These are phyloP conservation scores for Hirudinaria manillensis DNA, from an alignment of 2,888 invertebrate species.

Conservation along the genomic window DNA sequence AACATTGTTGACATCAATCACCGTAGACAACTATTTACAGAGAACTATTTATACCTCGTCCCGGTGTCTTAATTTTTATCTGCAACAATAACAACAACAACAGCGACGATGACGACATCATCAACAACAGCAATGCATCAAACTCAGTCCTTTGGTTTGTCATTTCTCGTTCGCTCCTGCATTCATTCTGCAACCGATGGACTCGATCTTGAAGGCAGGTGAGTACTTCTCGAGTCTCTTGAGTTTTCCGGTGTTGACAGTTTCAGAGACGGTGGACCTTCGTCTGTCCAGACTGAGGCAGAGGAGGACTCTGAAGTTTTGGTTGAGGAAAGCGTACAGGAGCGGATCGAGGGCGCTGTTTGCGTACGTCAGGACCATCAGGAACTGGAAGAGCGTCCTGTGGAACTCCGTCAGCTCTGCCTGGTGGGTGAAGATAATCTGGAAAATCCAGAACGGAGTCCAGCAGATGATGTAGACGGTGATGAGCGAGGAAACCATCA, in stretches of 20 bases:
- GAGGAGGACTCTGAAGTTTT: constrained; percentile 20
- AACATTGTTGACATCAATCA: no score
- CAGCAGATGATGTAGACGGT: constrained; percentile 18
- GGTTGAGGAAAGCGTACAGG: constrained; percentile 20
- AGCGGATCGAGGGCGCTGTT: constrained; percentile 19
- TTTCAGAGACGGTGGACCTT: neutral
- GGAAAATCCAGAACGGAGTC: constrained; percentile 15
- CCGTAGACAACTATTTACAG: no score
- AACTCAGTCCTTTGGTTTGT: no score
- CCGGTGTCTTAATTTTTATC: no score
- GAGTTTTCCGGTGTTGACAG: neutral
- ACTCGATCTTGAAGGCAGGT: neutral
- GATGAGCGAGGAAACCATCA: constrained; percentile 12
- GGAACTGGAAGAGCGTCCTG: neutral
- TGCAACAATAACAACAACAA: no score
- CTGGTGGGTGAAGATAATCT: neutral
- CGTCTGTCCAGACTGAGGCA: neutral
- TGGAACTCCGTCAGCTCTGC: neutral
- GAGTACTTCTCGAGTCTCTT: neutral
- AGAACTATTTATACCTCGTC: no score
- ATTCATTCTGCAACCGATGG: neutral
- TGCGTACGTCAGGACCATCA: neutral
- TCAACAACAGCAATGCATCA: no score
- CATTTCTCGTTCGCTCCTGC: no score
- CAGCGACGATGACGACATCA: no score